Base-by-base conservation (phyloP, 2,888 invertebrate species). In the Dasypogon diadema region DNA sequence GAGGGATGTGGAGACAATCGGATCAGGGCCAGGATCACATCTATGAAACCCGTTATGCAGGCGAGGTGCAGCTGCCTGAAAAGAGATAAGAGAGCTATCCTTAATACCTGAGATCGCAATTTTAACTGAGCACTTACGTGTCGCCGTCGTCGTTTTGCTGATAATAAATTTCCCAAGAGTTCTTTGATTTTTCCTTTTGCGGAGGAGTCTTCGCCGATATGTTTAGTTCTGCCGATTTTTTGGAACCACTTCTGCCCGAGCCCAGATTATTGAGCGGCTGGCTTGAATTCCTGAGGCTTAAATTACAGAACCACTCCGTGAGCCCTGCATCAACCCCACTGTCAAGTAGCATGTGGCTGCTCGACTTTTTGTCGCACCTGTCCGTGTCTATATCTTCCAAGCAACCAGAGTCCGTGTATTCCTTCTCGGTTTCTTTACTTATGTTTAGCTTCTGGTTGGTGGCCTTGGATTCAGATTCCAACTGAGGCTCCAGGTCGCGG, bases 121-220 rank as follows among this genome's bases (percentile, higher is more conserved):
- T 55, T 54, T 1, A 5, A 5, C 16, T 3, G 21, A 21, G 51
- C 76, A 91, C 95, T 93, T 89, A 95, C 95, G 95, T 95, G 85
- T 96, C 95, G 80, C 95, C 96, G 81, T 94, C 94, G 79, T 92
- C 91, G 84, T 95, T 92, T 81, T 93, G 94, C 79, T 90, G 88
- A 84, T 91, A 94, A 80, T 91, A 91, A 80, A 90, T 85, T 81
- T 90, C 88, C 89, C 92, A 90, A 65, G 90, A 87, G 78, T 87
- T 87, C 79, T 85, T 55, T 4, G 18, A 60, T 63, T 72, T 79
- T 55, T 60, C 77, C 56, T 76, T 79, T 70, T 75, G 77, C 73
- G 54, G 78, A 34, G 51, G 26, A 76, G 48, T 56, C 54, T 16
- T 76, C 26, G 75, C 51, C 76, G 77, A 74, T 76, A 76, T 77